Evolutionary conservation across 2,888 invertebrate genomes (phyloP).

Genomic region (Lamproptera curius): DNA sequence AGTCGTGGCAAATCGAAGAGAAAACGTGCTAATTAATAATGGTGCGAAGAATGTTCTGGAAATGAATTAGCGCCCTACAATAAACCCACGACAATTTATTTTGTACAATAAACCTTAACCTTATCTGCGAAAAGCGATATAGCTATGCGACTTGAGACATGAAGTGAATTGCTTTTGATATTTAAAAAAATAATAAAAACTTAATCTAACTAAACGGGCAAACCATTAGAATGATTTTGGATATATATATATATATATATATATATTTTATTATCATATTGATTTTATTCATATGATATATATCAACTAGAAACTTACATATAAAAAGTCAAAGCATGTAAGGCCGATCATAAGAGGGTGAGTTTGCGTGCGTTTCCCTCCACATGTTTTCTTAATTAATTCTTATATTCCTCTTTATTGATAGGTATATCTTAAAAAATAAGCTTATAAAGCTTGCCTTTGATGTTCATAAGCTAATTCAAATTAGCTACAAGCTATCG

Average conservation of each 20-base stretch:
- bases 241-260: too few relatives aligned
- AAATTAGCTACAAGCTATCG: neutral
- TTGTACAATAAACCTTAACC: neutral
- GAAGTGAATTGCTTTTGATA: neutral
- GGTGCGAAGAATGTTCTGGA: too few relatives aligned
- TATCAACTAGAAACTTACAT: too few relatives aligned
- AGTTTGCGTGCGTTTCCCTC: neutral
- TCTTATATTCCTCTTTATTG: neutral
- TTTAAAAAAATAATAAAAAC: neutral
- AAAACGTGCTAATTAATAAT: constrained; percentile 1
- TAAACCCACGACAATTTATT: too few relatives aligned
- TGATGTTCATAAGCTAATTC: neutral
- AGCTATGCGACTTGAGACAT: neutral
- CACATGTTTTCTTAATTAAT: neutral
- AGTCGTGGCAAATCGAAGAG: constrained; percentile 2
- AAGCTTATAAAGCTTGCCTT: constrained; percentile 8
- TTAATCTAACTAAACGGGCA: too few relatives aligned
- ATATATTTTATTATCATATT: too few relatives aligned
- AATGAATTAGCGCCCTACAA: too few relatives aligned
- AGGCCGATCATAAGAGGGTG: neutral
- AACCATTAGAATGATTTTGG: too few relatives aligned
- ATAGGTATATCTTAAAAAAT: neutral
- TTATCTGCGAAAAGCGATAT: neutral
- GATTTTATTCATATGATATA: too few relatives aligned
- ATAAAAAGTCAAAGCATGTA: neutral